These are phyloP conservation scores for Elephas maximus DNA, from an alignment of 2,113 vertebrate genomes.

Conservation along the genomic window DNA sequence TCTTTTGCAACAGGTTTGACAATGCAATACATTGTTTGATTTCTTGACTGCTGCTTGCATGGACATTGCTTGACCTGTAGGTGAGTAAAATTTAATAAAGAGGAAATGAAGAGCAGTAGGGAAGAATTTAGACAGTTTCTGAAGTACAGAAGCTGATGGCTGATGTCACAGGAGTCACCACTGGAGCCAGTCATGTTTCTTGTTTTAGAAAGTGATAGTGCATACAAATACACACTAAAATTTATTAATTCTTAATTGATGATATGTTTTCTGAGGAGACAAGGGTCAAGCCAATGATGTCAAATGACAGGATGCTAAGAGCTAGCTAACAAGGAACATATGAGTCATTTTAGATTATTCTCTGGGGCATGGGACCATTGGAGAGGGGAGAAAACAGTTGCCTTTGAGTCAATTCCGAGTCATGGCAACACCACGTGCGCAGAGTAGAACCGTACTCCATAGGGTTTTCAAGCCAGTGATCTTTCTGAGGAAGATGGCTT, in stretches of 20 bases:
- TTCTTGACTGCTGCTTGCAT: too few relatives aligned
- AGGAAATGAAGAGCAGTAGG: background rate
- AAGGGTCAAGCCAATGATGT: background rate
- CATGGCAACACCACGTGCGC: too few relatives aligned
- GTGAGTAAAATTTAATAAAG: constrained; percentile 10
- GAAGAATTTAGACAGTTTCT: constrained; percentile 32
- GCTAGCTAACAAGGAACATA: background rate
- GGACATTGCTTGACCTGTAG: background rate
- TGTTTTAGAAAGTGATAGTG: background rate
- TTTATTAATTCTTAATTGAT: constrained; percentile 21
- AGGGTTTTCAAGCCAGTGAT: too few relatives aligned
- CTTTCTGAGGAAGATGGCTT: too few relatives aligned
- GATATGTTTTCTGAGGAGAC: background rate
- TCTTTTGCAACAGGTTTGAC: too few relatives aligned
- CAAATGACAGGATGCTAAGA: background rate
- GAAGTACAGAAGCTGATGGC: background rate
- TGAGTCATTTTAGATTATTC: constrained; percentile 29
- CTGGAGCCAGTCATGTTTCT: background rate
- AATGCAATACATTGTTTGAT: too few relatives aligned
- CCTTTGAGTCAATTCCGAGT: too few relatives aligned
- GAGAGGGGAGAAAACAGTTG: too few relatives aligned
- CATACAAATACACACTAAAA: background rate
- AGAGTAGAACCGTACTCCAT: too few relatives aligned
- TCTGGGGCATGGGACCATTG: background rate
- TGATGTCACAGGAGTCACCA: background rate